phyloP scores from a whole-genome alignment of 2,113 vertebrate species.

The Damaliscus lunatus region DNA sequence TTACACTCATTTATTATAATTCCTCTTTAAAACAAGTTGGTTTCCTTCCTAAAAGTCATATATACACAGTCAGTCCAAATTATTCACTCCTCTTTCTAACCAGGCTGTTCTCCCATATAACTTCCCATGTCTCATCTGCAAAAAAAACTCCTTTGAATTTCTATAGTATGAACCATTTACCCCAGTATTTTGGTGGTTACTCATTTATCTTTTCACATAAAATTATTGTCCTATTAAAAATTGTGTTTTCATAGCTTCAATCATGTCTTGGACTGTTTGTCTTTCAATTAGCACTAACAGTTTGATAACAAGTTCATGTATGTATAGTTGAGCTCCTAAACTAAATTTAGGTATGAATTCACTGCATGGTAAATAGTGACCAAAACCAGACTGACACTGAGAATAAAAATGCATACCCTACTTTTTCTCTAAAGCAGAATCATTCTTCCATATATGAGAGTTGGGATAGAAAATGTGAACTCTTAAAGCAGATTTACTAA shows the following conservation, averaged over 20 bases:
- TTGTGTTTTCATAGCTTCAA: not conserved
- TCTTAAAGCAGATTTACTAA: slow-evolving; percentile 55
- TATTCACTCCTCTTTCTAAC: not conserved
- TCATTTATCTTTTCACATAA: not conserved
- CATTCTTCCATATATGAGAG: not conserved
- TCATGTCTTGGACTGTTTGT: not conserved
- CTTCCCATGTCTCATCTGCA: not conserved
- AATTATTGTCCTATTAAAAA: not conserved
- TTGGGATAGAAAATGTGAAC: slow-evolving; percentile 45
- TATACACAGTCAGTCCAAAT: not conserved
- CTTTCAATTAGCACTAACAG: not conserved
- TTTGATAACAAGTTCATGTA: not conserved
- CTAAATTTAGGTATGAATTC: not conserved
- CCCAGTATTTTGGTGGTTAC: not conserved
- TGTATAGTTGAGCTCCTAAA: not conserved
- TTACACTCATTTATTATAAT: not conserved
- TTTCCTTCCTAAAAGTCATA: not conserved
- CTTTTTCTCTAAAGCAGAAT: not conserved
- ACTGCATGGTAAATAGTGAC: not conserved
- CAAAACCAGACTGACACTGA: not conserved
- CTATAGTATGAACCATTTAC: not conserved
- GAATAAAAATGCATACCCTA: not conserved
- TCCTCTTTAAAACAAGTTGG: not conserved
- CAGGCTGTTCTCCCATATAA: not conserved
- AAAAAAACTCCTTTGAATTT: not conserved